Evolutionary conservation across 2,888 invertebrate species (phyloP).

Genomic region (Cryptocephalus primarius): DNA sequence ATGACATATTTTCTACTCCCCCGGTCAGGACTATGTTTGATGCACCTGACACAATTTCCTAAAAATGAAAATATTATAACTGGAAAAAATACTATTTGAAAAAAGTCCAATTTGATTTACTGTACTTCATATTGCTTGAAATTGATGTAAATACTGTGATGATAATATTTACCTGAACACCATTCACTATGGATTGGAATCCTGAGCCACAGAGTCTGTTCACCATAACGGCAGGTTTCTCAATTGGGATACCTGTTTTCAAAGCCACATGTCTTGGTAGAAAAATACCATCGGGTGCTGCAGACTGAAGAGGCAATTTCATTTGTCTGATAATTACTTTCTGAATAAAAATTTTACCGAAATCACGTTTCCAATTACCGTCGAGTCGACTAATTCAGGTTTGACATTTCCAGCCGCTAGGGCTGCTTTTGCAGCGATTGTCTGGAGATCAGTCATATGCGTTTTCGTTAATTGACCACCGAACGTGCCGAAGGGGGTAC

Average conservation of each 20-base stretch:
- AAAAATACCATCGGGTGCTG: conserved; percentile 75
- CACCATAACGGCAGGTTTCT: conserved; percentile 74
- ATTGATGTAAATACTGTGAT: too few relatives aligned
- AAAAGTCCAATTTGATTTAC: too few relatives aligned
- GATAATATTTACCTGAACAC: conserved; percentile 66
- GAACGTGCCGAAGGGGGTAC: conserved; percentile 94
- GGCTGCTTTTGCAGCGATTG: conserved; percentile 69
- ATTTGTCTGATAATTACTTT: too few relatives aligned
- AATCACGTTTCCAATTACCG: conserved; percentile 83
- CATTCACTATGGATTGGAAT: conserved; percentile 88
- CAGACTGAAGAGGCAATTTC: conserved; percentile 41
- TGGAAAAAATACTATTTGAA: too few relatives aligned
- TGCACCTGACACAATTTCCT: conserved; percentile 76
- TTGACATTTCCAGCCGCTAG: conserved; percentile 66
- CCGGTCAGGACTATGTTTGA: conserved; percentile 82
- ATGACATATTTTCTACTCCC: conserved; percentile 94
- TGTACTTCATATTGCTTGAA: too few relatives aligned
- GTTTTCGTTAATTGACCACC: conserved; percentile 74
- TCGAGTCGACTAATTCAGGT: conserved; percentile 80
- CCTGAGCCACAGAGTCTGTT: conserved; percentile 97
- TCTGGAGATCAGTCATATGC: conserved; percentile 67
- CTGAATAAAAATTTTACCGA: conserved; percentile 12
- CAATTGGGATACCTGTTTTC: conserved; percentile 61
- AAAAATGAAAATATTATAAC: conserved; percentile 1
- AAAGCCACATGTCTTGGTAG: conserved; percentile 82